Conservation (phyloP, 2,797 vertebrate species). For the Mus minutoides region DNA sequence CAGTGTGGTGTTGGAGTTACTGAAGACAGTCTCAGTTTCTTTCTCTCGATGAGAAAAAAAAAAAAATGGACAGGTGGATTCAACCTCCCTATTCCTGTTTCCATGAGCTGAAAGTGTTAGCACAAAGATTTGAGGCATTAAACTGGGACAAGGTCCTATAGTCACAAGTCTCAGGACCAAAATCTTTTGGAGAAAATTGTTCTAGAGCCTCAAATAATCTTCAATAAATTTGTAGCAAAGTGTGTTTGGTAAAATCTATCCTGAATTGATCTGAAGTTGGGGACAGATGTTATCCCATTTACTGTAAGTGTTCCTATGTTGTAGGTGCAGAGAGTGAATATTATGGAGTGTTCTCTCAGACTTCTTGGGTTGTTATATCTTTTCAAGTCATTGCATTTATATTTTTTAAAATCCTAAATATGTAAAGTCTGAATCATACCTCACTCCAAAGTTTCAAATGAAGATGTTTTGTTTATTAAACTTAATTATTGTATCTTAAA, state of each 20-base stretch:
- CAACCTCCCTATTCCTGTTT: not conserved
- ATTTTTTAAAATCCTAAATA: not conserved
- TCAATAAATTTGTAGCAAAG: conserved; percentile 10
- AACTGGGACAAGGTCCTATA: not conserved
- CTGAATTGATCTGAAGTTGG: not conserved
- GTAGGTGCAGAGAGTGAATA: not conserved
- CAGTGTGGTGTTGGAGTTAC: not conserved
- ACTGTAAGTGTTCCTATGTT: not conserved
- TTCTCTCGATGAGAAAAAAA: not conserved
- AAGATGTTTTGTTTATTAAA: not conserved
- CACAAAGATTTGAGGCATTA: not conserved
- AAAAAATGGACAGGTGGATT: not conserved
- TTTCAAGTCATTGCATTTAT: not conserved
- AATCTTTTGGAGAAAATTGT: not conserved
- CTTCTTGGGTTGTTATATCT: not conserved
- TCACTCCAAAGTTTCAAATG: conserved; percentile 23
- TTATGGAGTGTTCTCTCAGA: not conserved
- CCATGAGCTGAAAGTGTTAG: not conserved
- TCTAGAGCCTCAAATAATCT: not conserved
- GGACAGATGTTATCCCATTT: not conserved
- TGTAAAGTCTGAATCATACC: not conserved
- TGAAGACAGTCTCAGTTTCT: not conserved
- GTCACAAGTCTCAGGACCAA: not conserved
- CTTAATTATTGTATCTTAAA: not conserved
- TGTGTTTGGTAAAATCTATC: not conserved